Conservation (phyloP, 2,888 invertebrate species). For the Mythimna pallens region DNA sequence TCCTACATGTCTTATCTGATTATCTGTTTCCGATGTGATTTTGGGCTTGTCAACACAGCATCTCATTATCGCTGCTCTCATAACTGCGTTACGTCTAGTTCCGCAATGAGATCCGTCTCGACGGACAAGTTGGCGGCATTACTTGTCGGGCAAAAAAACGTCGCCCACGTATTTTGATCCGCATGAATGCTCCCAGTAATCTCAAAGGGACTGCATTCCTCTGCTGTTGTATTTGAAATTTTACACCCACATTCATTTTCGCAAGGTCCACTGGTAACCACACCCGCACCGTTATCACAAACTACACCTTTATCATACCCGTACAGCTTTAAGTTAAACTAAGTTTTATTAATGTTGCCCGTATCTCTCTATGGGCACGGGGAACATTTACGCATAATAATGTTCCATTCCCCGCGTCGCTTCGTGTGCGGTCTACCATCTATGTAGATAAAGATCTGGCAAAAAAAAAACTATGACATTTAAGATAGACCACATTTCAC, state of each 20-base stretch:
- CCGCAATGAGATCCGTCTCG: slow-evolving; percentile 70
- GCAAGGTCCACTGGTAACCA: slow-evolving; percentile 70
- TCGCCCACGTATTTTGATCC: slow-evolving; percentile 66
- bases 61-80: slow-evolving; percentile 62
- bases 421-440: slow-evolving; percentile 72
- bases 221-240: slow-evolving; percentile 56
- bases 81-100: slow-evolving; percentile 67
- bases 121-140: slow-evolving; percentile 44
- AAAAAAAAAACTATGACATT: slow-evolving; percentile 62
- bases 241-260: slow-evolving; percentile 69
- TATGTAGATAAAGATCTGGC: slow-evolving; percentile 67
- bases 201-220: slow-evolving; percentile 70
- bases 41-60: slow-evolving; percentile 62
- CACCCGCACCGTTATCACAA: slow-evolving; percentile 70
- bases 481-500: slow-evolving; percentile 58
- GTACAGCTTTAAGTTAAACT: slow-evolving; percentile 51
- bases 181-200: slow-evolving; percentile 62
- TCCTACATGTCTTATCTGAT: slow-evolving; percentile 57
- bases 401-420: slow-evolving; percentile 60
- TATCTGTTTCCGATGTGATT: slow-evolving; percentile 54
- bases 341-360: slow-evolving; percentile 56
- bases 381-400: slow-evolving; percentile 56
- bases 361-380: slow-evolving; percentile 49
- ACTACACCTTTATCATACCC: slow-evolving; percentile 65
- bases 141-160: slow-evolving; percentile 62